Evolutionary conservation across 37 sponge, comb jelly and placozoan species (phyloP), one percentile per base, ranked within the genome.

Genomic region (Haliclona indistincta): DNA sequence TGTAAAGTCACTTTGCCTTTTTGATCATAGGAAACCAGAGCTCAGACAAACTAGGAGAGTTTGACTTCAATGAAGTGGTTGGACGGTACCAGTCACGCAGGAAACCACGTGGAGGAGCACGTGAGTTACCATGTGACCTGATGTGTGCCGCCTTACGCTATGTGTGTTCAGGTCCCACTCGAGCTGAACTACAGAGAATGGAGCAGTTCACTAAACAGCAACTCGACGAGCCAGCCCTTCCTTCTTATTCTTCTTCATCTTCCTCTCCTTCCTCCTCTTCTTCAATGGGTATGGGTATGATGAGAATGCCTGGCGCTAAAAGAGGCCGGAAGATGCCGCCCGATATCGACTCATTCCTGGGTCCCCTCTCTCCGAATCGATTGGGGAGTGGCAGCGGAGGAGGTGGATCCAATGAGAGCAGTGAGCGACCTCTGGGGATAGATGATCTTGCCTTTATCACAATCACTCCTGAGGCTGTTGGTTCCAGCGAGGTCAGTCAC

Each of bases 141-240:
- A 2, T 3, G 22, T 38, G 43, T 3, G 69, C 2, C 4, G 3
- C 26, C 42, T 20, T 25, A 43, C 28, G 26, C 7, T 70, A n/a
- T n/a, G n/a, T n/a, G n/a, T n/a, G n/a, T n/a, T n/a, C n/a, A n/a
- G 89, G 89, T 19, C 89, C 89, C 2, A 40, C 64, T 67, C 78
- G 89, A 7, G 22, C 29, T 36, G 75, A 80, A 45, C 23, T 87
- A 38, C 23, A 78, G 49, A 56, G 54, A 1, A 62, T 85, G 86
- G 56, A 77, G 39, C 74, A 86, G 66, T 86, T 45, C 67, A 77
- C 49, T 44, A 77, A 76, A 37, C 78, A 84, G 73, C 78, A 43
- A 2, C 35, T 42, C 70, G 80, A 78, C 20, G 64, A 53, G 7
- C 43, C 55, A n/a, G 19, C 45, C 34, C 42, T n/a, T 4, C 68